A percentile compares a stretch with the other conserved stretches of the same genome.
Conservation (phyloP, 2,888 invertebrate species). For the Andrena bicolor region DNA sequence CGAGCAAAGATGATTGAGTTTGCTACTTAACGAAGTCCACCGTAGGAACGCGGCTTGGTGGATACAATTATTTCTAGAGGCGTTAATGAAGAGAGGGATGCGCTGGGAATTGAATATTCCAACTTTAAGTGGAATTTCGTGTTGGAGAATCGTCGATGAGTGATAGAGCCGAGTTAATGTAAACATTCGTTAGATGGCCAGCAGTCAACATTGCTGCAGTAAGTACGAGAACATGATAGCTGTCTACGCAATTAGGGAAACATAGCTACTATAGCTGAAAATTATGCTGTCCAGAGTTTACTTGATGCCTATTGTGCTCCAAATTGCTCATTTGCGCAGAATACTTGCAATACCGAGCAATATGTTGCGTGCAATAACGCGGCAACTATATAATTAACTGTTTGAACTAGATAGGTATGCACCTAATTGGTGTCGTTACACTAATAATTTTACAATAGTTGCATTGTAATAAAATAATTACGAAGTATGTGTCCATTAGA, state of each 20-base stretch:
- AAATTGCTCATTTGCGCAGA: conserved; percentile 28
- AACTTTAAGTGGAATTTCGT: conserved; percentile 7
- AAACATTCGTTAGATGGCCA: conserved; percentile 46
- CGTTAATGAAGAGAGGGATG: background rate
- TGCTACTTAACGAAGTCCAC: background rate
- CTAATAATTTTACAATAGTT: too few species aligned
- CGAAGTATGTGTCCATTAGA: too few species aligned
- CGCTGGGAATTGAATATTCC: background rate
- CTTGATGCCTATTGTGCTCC: background rate
- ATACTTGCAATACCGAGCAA: background rate
- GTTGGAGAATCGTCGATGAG: conserved; percentile 14
- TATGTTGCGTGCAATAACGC: background rate
- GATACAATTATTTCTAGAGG: conserved; percentile 20
- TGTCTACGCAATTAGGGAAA: conserved; percentile 26
- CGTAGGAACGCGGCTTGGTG: background rate
- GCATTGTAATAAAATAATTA: too few species aligned
- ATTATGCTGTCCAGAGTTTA: conserved; percentile 40
- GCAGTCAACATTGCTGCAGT: conserved; percentile 6
- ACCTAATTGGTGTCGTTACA: background rate
- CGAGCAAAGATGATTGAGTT: background rate
- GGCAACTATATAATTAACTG: background rate
- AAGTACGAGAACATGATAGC: background rate
- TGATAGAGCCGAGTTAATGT: conserved; percentile 22
- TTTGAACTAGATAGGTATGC: background rate
- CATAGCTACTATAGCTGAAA: conserved; percentile 19